Base-by-base conservation (phyloP, 2,113 vertebrate genomes). In the Ginglymostoma cirratum region DNA sequence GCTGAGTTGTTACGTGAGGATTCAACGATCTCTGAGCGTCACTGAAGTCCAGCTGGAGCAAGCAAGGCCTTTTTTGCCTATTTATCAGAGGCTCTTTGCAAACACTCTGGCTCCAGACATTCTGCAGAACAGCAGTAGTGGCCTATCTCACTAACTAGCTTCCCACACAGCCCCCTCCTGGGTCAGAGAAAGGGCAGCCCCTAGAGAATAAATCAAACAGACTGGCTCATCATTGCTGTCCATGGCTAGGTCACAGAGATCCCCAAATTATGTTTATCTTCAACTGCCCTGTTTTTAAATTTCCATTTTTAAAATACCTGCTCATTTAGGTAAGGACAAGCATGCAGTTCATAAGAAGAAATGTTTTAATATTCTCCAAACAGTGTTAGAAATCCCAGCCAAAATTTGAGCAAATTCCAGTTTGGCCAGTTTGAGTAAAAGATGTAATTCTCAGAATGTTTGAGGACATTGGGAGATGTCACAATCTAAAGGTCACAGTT, bases 121-220 rank as follows among this genome's bases (percentile, higher is more conserved):
- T 97, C 96, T 66, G 96, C 97, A 98, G 97, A 97, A 97, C 97
- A 97, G 72, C 38, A 95, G 97, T 96, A 67, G 65, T 14, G 96
- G 97, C 97, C 96, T 96, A 96, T 97, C 97, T 96, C 96, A 97
- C 96, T 97, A 96, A 97, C 97, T 96, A 97, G 97, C 97, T 98
- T 98, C 98, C 97, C 97, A 98, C 97, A 97, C 97, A 97, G 96
- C 96, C 96, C 96, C 96, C 96, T 95, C 96, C 96, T 97, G 96
- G 97, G 97, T 98, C 97, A 97, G 96, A 97, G 96, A 96, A 65
- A 97, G 97, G 97, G 97, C 98, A 98, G 97, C 97, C 90, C 96
- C 96, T 96, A 97, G 96, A 96, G 96, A 97, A 98, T 98, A 97
- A 98, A 98, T 98, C 98, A 98, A 97, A 97, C 96, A 97, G 97